These are phyloP conservation scores for Halcyon leucocephala DNA, from an alignment of 2,797 vertebrate species.

Conservation along the genomic window DNA sequence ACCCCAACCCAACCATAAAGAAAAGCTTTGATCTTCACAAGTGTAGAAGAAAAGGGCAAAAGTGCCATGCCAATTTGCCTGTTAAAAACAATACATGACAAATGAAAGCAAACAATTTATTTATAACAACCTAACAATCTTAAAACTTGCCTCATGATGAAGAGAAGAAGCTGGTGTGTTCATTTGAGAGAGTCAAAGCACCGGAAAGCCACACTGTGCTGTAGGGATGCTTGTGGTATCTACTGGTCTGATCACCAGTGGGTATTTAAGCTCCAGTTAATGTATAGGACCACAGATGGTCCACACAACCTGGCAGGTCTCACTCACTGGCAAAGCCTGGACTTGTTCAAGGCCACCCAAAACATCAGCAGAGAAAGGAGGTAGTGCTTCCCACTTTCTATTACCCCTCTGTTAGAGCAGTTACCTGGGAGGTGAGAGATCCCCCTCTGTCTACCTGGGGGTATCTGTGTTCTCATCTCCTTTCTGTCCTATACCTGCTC, in stretches of 20 bases:
- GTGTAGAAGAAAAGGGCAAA: background rate
- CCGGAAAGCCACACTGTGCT: fast-evolving
- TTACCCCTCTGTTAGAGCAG: fast-evolving
- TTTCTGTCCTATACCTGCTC: background rate
- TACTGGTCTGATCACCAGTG: background rate
- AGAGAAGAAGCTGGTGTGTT: background rate
- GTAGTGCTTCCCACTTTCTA: fast-evolving
- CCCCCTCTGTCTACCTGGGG: background rate
- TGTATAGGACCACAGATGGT: fast-evolving
- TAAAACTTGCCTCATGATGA: background rate
- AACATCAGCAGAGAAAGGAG: background rate
- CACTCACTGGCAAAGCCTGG: background rate
- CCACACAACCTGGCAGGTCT: background rate
- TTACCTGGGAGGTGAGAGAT: background rate
- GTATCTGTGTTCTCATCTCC: background rate
- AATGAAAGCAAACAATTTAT: background rate
- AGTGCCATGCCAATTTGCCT: background rate
- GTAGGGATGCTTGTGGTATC: background rate
- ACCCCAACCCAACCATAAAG: background rate
- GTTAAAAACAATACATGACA: slow-evolving; percentile 3
- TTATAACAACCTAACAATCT: background rate
- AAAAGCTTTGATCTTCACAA: background rate
- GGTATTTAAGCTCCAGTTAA: background rate
- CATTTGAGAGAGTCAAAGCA: background rate
- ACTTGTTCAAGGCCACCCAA: background rate